A percentile compares a stretch with the other conserved stretches of the same genome.
Evolutionary conservation across 1,140 invertebrate genomes (phyloP).

Genomic region (Batillaria attramentaria): DNA sequence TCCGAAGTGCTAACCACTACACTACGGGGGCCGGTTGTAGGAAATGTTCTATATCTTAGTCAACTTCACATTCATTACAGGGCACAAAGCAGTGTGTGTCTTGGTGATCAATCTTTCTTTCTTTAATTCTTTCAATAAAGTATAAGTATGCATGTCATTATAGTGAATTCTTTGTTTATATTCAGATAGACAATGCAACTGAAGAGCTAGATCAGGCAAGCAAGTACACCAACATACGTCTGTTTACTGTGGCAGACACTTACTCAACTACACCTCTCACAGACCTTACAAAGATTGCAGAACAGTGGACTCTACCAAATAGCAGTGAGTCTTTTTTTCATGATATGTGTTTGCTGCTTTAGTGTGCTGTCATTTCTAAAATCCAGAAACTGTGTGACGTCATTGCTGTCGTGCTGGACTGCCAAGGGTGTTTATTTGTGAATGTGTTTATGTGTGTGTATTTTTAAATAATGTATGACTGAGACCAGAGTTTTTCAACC

Average conservation of each 20-base stretch:
- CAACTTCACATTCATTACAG: too few relatives aligned
- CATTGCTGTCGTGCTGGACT: not conserved
- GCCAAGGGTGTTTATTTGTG: not conserved
- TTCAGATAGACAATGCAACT: slow-evolving; percentile 51
- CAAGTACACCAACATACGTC: slow-evolving; percentile 50
- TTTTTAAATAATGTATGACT: not conserved
- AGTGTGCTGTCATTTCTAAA: not conserved
- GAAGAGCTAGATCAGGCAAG: slow-evolving; percentile 43
- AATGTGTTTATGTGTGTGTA: not conserved
- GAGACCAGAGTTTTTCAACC: too few relatives aligned
- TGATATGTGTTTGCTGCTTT: not conserved
- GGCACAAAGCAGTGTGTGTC: too few relatives aligned
- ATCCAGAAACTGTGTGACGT: not conserved
- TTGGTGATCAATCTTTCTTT: too few relatives aligned
- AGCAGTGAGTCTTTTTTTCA: slow-evolving; percentile 37
- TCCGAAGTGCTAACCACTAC: too few relatives aligned
- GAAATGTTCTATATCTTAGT: too few relatives aligned
- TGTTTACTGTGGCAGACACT: slow-evolving; percentile 46
- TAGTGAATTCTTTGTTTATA: too few relatives aligned
- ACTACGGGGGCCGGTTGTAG: too few relatives aligned
- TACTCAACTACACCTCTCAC: slow-evolving; percentile 28
- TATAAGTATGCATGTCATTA: too few relatives aligned
- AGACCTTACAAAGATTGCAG: slow-evolving; percentile 38
- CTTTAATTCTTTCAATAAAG: too few relatives aligned
- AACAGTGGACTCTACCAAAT: slow-evolving; percentile 50